These are phyloP conservation scores for Cryptotermes secundus DNA, from an alignment of 1,140 invertebrate genomes.

Conservation along the genomic window DNA sequence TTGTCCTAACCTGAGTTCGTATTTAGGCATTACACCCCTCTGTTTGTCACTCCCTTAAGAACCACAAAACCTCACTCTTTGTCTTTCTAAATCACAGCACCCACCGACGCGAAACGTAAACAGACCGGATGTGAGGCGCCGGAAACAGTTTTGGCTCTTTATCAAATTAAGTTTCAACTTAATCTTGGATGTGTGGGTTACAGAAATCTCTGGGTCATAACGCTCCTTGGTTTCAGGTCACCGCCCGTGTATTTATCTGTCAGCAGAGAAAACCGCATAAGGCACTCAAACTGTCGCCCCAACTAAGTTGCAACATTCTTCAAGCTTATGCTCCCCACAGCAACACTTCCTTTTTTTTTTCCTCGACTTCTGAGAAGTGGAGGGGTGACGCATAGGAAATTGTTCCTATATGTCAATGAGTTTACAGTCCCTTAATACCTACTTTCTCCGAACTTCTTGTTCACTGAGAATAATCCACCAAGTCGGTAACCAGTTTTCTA, in stretches of 20 bases:
- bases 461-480: neutral
- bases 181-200: neutral
- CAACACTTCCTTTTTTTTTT: neutral
- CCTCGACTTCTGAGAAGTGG: neutral
- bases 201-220: neutral
- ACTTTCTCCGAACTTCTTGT: neutral
- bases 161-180: constrained; percentile 18
- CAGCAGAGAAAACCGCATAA: neutral
- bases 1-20: too few species aligned
- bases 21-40: too few species aligned
- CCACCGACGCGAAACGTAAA: too few species aligned
- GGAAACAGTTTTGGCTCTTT: neutral
- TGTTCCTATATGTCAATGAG: neutral
- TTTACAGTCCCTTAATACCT: neutral
- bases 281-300: neutral
- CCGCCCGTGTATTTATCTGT: neutral
- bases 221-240: neutral
- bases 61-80: too few species aligned
- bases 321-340: neutral
- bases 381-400: neutral
- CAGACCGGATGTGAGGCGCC: neutral
- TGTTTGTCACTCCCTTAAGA: too few species aligned
- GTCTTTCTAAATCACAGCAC: too few species aligned
- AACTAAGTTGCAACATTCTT: neutral
- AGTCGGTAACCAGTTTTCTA: neutral